phyloP scores from a whole-genome alignment of 2,888 invertebrate genomes.

The Silvanus unidentatus region DNA sequence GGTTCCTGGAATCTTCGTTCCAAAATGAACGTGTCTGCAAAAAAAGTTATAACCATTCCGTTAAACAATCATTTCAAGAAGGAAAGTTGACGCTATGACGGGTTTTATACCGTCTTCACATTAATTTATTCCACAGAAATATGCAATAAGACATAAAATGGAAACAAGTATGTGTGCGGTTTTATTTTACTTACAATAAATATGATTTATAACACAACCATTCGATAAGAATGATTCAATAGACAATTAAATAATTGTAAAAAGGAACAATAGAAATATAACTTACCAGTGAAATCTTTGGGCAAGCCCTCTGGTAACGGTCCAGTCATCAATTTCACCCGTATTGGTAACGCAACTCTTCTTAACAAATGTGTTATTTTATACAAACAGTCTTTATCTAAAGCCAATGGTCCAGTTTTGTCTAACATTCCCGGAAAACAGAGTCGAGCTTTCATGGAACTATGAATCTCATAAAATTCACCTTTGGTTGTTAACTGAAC shows the following conservation, averaged over 20 bases:
- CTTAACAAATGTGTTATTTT: conserved; percentile 51
- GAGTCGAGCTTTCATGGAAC: conserved; percentile 53
- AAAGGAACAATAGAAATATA: no score
- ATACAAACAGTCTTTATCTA: conserved; percentile 50
- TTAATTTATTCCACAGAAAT: conserved; percentile 3
- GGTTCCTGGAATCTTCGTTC: conserved; percentile 59
- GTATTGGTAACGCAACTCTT: conserved; percentile 54
- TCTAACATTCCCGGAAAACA: conserved; percentile 51
- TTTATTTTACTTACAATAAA: no score
- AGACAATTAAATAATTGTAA: no score
- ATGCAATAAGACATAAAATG: not conserved
- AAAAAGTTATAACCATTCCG: not conserved
- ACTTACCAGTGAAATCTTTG: conserved; percentile 60
- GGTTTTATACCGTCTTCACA: not conserved
- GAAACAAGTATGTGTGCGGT: not conserved
- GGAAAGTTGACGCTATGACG: not conserved
- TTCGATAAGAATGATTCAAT: no score
- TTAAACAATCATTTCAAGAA: not conserved
- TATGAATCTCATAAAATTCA: conserved; percentile 64
- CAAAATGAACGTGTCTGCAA: conserved; percentile 52
- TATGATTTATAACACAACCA: no score
- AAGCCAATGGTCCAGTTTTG: conserved; percentile 47
- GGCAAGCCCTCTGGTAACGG: conserved; percentile 56
- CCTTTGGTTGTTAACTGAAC: conserved; percentile 71
- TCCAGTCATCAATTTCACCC: conserved; percentile 56